These are phyloP conservation scores for Procambarus virginalis DNA, from an alignment of 1,140 invertebrate species.

Conservation along the genomic window DNA sequence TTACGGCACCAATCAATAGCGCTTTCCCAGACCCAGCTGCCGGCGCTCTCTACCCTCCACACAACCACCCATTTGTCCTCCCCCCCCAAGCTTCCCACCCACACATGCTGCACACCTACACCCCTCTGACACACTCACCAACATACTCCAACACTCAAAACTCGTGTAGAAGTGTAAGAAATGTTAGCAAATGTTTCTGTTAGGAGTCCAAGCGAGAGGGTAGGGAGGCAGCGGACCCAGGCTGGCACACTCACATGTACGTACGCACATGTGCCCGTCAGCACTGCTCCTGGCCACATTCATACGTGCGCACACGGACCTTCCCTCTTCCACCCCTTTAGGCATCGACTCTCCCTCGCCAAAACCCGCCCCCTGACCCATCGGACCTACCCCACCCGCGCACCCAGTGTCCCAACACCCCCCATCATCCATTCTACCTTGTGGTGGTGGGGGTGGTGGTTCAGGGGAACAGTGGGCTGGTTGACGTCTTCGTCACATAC, in stretches of 20 bases:
- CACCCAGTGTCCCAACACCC: too few species aligned
- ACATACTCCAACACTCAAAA: neutral
- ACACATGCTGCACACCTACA: neutral
- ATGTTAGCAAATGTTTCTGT: neutral
- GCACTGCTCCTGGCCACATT: neutral
- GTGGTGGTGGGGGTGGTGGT: too few species aligned
- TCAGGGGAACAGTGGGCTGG: too few species aligned
- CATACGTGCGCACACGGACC: conserved; percentile 7
- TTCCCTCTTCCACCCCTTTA: neutral
- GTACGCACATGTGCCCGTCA: neutral
- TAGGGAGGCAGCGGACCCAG: neutral
- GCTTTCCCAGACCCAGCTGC: neutral
- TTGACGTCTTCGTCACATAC: too few species aligned
- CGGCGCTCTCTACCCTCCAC: neutral
- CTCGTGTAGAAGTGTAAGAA: neutral
- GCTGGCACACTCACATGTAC: neutral
- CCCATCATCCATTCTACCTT: too few species aligned
- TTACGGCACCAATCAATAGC: conserved; percentile 20
- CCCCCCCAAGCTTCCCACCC: neutral
- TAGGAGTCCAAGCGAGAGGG: neutral
- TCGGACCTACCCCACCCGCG: too few species aligned
- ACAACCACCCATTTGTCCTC: neutral
- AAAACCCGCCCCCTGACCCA: too few species aligned
- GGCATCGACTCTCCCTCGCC: neutral
- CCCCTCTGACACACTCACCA: neutral